Evolutionary conservation across 2,113 vertebrate genomes (phyloP).

Genomic region (Pelecanus crispus): DNA sequence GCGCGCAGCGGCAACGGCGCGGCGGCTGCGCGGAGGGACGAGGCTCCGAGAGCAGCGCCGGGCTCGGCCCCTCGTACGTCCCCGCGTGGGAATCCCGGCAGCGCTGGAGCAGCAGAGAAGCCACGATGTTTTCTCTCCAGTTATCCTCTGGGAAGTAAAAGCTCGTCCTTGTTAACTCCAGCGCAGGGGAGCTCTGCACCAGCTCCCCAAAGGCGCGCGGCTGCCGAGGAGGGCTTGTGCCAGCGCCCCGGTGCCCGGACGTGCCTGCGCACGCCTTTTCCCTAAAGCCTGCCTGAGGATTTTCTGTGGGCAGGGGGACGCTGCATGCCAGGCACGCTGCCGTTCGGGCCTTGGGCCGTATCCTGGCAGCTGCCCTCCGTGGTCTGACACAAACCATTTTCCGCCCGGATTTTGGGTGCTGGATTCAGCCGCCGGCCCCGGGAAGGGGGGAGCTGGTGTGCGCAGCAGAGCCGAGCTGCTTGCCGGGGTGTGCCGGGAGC

Average conservation of each 20-base stretch:
- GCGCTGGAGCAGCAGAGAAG: neutral
- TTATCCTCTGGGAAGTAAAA: neutral
- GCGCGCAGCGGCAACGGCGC: rapidly evolving
- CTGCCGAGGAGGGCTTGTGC: neutral
- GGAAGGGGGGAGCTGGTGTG: neutral
- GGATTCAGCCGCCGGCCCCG: rapidly evolving
- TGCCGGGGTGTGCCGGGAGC: neutral
- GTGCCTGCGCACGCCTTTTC: neutral
- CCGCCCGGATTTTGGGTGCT: neutral
- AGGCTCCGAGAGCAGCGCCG: neutral
- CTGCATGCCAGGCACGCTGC: neutral
- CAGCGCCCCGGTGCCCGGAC: neutral
- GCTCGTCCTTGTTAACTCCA: neutral
- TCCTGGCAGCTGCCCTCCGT: neutral
- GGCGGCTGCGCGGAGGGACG: rapidly evolving
- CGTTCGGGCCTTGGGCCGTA: neutral
- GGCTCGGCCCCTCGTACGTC: neutral
- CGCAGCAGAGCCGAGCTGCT: rapidly evolving
- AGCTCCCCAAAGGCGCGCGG: neutral
- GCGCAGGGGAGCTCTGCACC: neutral
- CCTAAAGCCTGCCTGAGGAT: neutral
- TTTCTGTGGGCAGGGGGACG: neutral
- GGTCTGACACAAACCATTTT: neutral
- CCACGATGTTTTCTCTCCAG: neutral
- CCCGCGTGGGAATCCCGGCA: rapidly evolving